These are phyloP conservation scores for Heliconius nattereri DNA, from an alignment of 1,140 invertebrate species.

Conservation along the genomic window DNA sequence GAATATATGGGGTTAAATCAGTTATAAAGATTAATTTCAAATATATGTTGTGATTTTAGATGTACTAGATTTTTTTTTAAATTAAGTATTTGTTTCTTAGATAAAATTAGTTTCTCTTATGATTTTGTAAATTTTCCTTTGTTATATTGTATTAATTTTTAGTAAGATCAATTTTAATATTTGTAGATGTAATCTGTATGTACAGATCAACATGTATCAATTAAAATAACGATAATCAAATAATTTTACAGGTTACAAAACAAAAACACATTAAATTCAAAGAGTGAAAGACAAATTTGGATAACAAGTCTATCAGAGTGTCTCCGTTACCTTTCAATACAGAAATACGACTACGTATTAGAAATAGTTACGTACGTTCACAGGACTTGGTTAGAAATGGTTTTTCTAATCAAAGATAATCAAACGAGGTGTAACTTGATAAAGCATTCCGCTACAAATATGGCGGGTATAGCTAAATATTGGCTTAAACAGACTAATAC, in stretches of 20 bases:
- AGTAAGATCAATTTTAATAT: too few species aligned
- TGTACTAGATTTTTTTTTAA: too few species aligned
- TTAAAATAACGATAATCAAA: background rate
- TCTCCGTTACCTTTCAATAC: conserved; percentile 51
- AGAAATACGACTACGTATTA: conserved; percentile 41
- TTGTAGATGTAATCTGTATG: too few species aligned
- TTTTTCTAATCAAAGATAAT: conserved; percentile 34
- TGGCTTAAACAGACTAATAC: conserved; percentile 57
- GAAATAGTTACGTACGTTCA: conserved; percentile 50
- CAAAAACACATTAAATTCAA: conserved; percentile 55
- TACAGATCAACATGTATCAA: background rate
- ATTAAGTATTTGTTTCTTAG: too few species aligned
- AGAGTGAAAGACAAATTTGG: conserved; percentile 62
- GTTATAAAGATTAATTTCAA: too few species aligned
- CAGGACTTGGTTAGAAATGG: conserved; percentile 53
- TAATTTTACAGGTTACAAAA: conserved; percentile 52
- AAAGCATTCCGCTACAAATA: conserved; percentile 47
- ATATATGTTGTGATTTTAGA: too few species aligned
- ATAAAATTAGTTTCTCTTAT: too few species aligned
- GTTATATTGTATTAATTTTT: too few species aligned
- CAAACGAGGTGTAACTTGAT: conserved; percentile 42
- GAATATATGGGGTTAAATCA: too few species aligned
- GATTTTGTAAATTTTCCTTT: too few species aligned
- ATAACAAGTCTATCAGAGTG: conserved; percentile 55
- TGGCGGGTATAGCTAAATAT: conserved; percentile 51